Evolutionary conservation across 2,113 vertebrate species (phyloP).

Genomic region (Thryonomys swinderianus): DNA sequence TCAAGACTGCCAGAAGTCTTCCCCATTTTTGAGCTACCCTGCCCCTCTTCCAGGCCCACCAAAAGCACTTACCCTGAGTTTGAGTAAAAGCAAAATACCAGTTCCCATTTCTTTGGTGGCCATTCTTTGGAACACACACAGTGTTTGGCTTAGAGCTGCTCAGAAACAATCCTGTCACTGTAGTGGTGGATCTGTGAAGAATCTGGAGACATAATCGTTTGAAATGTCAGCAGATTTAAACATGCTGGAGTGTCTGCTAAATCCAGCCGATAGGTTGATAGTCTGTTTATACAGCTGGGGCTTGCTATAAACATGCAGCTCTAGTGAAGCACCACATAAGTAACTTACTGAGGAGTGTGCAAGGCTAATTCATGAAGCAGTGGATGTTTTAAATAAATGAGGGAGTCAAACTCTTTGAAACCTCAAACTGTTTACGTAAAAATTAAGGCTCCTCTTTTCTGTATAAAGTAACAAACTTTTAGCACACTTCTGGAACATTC

Average conservation of each 20-base stretch:
- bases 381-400: slow-evolving; percentile 74
- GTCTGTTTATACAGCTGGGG: slow-evolving; percentile 77
- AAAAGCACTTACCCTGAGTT: neutral
- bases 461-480: slow-evolving; percentile 44
- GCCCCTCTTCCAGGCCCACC: neutral
- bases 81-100: neutral
- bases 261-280: slow-evolving; percentile 52
- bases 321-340: slow-evolving; percentile 65
- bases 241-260: slow-evolving; percentile 55
- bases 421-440: slow-evolving; percentile 63
- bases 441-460: slow-evolving; percentile 30
- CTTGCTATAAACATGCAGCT: neutral
- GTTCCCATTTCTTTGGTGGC: neutral
- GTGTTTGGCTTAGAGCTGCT: neutral
- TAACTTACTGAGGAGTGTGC: slow-evolving; percentile 72
- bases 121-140: slow-evolving; percentile 16
- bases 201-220: neutral
- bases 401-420: slow-evolving; percentile 70
- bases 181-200: slow-evolving; percentile 41
- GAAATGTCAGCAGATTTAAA: slow-evolving; percentile 69
- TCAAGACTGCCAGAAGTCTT: neutral
- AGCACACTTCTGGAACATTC: slow-evolving; percentile 52
- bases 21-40: neutral
- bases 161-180: slow-evolving; percentile 20
- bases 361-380: slow-evolving; percentile 55